Conservation (phyloP, 2,113 vertebrate genomes). For the Colaptes auratus region DNA sequence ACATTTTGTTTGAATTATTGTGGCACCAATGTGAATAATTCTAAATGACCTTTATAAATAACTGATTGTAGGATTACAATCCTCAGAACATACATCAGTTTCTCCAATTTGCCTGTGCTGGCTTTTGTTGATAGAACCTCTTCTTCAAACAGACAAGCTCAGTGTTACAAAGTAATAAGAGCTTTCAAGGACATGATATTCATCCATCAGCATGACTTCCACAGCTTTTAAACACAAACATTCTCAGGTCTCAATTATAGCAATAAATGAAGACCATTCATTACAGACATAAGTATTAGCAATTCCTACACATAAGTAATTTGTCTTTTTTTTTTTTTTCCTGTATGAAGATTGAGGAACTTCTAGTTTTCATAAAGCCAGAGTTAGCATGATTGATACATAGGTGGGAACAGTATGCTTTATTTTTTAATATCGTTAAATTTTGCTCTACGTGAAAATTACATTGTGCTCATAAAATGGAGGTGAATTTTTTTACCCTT, state of each 20-base stretch:
- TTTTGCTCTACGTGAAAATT: not conserved
- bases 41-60: not conserved
- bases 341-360: not conserved
- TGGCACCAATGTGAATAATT: not conserved
- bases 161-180: not conserved
- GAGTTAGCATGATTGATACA: not conserved
- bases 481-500: not conserved
- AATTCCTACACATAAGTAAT: not conserved
- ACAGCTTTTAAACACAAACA: not conserved
- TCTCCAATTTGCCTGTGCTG: not conserved
- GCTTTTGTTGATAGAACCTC: not conserved
- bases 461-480: not conserved
- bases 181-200: not conserved
- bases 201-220: not conserved
- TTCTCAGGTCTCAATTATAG: not conserved
- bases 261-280: not conserved
- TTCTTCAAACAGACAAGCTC: not conserved
- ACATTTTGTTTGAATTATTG: not conserved
- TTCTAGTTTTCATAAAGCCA: not conserved
- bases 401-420: not conserved
- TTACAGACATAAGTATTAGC: not conserved
- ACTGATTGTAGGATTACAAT: not conserved
- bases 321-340: not conserved
- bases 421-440: not conserved
- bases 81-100: fast-evolving